Base-by-base conservation (phyloP, 2,888 invertebrate genomes). In the Idaea aversata region DNA sequence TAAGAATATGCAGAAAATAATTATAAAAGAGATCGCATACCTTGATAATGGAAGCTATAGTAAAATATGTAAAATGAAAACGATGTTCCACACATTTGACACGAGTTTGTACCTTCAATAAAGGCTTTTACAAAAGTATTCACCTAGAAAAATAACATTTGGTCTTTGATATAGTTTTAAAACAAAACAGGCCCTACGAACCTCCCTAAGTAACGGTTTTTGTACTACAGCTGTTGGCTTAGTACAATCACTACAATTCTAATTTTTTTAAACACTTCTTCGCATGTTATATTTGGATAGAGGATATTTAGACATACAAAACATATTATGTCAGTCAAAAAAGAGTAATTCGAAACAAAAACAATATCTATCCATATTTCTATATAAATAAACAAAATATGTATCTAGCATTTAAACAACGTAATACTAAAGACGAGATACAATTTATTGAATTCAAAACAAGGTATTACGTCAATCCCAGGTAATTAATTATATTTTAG, bases 1-100 rank as follows among this genome's bases (percentile, higher is more conserved):
- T 71, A 61, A 71, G 70, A 75, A 77, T 80, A 83, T 77, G 77
- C 81, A 84, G 84, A 85, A 84, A 83, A 84, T 84, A 85, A 80
- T 78, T 80, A 80, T 78, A 79, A 72, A 77, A n/a, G 75, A 83
- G 88, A 88, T 88, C 76, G 83, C 85, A 82, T 82, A 78, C 77
- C 76, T 71, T 68, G 88, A 88, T 88, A 86, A 74, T 76, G 75
- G 77, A 80, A 79, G 78, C 76, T 78, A 72, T 74, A 77, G 78
- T 35, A 61, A 35, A 74, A 77, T 79, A 74, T 80, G 79, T 76
- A 78, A 76, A 78, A 74, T 79, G 80, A 71, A 47, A 47, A 47
- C 47, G 7, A 13, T 10, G 10, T 10, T 47, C 6, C 7, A 6
- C 6, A 47, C 47, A 25, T 10, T 47, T 47, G 7, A 47, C 6